These are phyloP conservation scores for Rhodinocichla rosea DNA, from an alignment of 2,113 vertebrate species.

Conservation along the genomic window DNA sequence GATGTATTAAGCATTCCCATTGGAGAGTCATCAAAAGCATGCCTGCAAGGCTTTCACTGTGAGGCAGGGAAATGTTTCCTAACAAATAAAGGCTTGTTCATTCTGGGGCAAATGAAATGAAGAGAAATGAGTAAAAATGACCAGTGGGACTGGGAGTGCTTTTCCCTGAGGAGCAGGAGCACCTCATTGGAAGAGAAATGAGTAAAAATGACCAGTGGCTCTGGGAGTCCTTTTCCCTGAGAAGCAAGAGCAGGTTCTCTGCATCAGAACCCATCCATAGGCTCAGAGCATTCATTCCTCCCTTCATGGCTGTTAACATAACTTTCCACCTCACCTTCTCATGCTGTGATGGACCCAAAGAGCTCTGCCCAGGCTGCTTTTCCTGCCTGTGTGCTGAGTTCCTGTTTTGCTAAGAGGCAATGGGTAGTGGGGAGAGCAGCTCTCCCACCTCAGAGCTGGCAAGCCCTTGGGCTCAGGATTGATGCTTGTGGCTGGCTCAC, in stretches of 20 bases:
- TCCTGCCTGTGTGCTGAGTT: conserved; percentile 6
- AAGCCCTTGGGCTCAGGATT: conserved; percentile 56
- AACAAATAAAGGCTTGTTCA: neutral
- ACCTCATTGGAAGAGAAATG: neutral
- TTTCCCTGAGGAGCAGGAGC: neutral
- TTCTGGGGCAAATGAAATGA: neutral
- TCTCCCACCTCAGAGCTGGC: conserved; percentile 39
- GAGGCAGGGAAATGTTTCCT: neutral
- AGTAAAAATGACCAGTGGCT: neutral
- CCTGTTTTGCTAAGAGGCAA: neutral
- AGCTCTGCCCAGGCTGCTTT: conserved; percentile 13
- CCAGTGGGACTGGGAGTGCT: neutral
- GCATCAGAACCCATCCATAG: conserved; percentile 30
- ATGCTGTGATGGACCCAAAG: conserved; percentile 55
- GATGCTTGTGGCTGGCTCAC: conserved; percentile 59
- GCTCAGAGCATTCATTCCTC: conserved; percentile 62
- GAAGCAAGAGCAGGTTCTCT: neutral
- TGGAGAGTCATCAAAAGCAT: neutral
- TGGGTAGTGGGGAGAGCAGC: neutral
- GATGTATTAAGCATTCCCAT: neutral
- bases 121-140: neutral
- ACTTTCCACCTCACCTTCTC: conserved; percentile 59
- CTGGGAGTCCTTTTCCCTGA: neutral
- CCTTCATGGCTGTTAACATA: conserved; percentile 63
- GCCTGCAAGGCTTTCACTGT: neutral